Percentiles rank a stretch among this genome's conserved stretches.
Evolutionary conservation across 2,888 invertebrate species (phyloP).

Genomic region (Tuberolachnus salignus): DNA sequence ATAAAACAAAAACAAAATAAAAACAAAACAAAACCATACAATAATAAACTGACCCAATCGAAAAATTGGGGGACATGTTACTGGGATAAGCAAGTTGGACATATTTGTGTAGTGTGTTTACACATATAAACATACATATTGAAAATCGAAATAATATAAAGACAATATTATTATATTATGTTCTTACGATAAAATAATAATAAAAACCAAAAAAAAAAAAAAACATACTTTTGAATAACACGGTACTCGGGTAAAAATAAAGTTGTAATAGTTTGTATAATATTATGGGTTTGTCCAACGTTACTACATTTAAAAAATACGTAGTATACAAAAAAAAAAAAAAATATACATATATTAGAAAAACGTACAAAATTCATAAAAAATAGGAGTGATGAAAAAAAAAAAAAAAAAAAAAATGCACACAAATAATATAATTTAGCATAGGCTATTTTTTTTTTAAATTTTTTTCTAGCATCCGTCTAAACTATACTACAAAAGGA

Average conservation of each 20-base stretch:
- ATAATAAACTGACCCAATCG: constrained; percentile 47
- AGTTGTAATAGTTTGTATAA: constrained; percentile 6
- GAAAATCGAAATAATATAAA: constrained; percentile 31
- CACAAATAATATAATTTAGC: constrained; percentile 59
- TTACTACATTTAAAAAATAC: constrained; percentile 58
- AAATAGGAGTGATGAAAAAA: constrained; percentile 60
- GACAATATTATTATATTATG: constrained; percentile 20
- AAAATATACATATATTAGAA: constrained; percentile 56
- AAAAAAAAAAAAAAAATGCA: constrained; percentile 60
- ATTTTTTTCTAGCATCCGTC: constrained; percentile 44
- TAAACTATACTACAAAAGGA: constrained; percentile 55
- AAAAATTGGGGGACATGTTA: constrained; percentile 40
- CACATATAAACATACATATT: constrained; percentile 22
- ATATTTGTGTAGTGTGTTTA: constrained; percentile 26
- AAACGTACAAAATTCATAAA: constrained; percentile 59
- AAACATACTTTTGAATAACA: constrained; percentile 25
- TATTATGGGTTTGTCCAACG: constrained; percentile 56
- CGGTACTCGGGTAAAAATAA: constrained; percentile 28
- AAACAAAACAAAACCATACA: constrained; percentile 49
- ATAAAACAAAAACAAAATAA: constrained; percentile 48
- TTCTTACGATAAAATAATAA: constrained; percentile 19
- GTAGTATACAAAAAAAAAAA: constrained; percentile 55
- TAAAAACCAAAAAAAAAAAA: constrained; percentile 22
- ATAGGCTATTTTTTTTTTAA: constrained; percentile 38
- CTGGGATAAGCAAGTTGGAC: constrained; percentile 56